Evolutionary conservation across 2,888 invertebrate species (phyloP).

Genomic region (Agonopterix alstromeriana): DNA sequence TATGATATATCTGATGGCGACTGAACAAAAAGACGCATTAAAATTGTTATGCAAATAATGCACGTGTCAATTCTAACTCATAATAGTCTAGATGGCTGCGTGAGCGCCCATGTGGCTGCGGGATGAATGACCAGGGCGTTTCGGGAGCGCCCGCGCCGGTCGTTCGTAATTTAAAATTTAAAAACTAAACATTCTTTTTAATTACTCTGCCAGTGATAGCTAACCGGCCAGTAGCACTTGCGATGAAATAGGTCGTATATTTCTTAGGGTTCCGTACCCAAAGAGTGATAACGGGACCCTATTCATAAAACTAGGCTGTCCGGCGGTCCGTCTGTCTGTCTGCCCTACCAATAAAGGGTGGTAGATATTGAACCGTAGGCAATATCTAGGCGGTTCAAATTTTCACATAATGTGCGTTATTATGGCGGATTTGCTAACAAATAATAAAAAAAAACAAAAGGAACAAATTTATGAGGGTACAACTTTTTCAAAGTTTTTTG

Average conservation of each 20-base stretch:
- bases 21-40: background rate
- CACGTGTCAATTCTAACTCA: constrained; percentile 52
- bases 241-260: background rate
- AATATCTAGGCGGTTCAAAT: too few species aligned
- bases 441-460: too few species aligned
- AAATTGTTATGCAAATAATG: constrained; percentile 32
- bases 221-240: constrained; percentile 17
- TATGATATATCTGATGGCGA: too few species aligned
- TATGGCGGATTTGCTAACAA: too few species aligned
- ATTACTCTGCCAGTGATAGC: constrained; percentile 22
- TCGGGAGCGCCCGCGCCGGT: constrained; percentile 43
- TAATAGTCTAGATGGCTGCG: constrained; percentile 30
- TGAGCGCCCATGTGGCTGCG: constrained; percentile 58
- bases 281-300: too few species aligned
- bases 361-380: too few species aligned
- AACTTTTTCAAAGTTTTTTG: too few species aligned
- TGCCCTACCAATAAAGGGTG: too few species aligned
- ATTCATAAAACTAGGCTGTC: too few species aligned
- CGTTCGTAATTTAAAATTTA: constrained; percentile 44
- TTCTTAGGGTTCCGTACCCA: background rate
- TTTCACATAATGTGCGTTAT: too few species aligned
- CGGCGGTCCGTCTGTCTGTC: too few species aligned
- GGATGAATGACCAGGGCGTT: constrained; percentile 63
- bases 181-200: constrained; percentile 25
- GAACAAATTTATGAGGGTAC: too few species aligned